Base-by-base conservation (phyloP, 1,140 invertebrate genomes). In the Cydia amplana region DNA sequence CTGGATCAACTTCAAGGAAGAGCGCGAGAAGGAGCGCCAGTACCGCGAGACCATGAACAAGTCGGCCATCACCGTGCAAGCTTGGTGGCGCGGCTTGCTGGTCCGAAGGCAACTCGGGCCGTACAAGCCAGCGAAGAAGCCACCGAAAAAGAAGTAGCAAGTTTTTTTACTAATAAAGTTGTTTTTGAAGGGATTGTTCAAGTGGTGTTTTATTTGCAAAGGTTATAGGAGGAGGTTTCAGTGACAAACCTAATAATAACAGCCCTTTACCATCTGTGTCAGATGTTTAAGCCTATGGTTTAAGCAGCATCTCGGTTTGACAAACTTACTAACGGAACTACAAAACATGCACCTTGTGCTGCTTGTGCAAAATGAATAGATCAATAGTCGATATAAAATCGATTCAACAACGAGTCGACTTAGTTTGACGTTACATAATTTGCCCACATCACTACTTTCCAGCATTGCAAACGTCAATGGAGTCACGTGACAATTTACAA, bases 81-180 rank as follows among this genome's bases (percentile, higher is more conserved):
- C 96, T 1, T 96, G 95, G 94, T 96, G 95, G 95, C 93, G 95
- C 77, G 95, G 95, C 6, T 82, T 95, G 14, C 94, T 96, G 91
- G 95, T 95, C 6, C 93, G 95, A 12, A 91, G 93, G 77, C 94
- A 95, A 77, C 90, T 96, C 46, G 95, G 95, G 18, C 91, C 91
- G 2, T 92, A 78, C 72, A 88, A 84, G 79, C 94, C 94, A 46
- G 93, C 93, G 80, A 94, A 94, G 77, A 95, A 94, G 76, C 16
- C 25, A 20, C 72, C 16, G 25, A 85, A 86, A 51, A 88, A 90
- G 78, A 85, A 87, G 70, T 86, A 82, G 79, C 28, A 12, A 25
- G 63, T 18, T 16, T 60, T n/a, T 32, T 67, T 67, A 4, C n/a
- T 70, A 70, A 70, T 70, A 70, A 43, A 70, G n/a, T 23, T 60